These are phyloP conservation scores for Thaumetopoea pityocampa DNA, from an alignment of 1,140 invertebrate genomes.

Conservation along the genomic window DNA sequence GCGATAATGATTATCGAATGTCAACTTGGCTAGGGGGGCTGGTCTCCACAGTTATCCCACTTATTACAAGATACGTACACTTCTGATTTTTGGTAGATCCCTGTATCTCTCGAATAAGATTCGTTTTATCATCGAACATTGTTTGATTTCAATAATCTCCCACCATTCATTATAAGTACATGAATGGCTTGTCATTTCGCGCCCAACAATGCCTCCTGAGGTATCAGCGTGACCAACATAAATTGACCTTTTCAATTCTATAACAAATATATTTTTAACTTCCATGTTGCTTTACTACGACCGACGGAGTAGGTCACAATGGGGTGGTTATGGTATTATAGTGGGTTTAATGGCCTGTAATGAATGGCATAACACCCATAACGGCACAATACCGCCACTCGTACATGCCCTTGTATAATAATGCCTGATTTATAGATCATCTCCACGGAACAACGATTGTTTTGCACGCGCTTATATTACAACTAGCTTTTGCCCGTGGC, in stretches of 20 bases:
- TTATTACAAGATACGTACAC: too few species aligned
- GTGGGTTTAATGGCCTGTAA: constrained; percentile 72
- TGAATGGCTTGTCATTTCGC: constrained; percentile 66
- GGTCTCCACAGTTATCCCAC: too few species aligned
- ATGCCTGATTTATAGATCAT: constrained; percentile 63
- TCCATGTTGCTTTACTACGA: constrained; percentile 1
- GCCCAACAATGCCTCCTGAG: constrained; percentile 64
- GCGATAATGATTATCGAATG: too few species aligned
- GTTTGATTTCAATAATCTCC: constrained; percentile 51
- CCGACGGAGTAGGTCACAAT: constrained; percentile 29
- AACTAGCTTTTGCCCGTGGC: constrained; percentile 30
- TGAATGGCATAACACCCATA: constrained; percentile 73
- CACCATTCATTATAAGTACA: constrained; percentile 66
- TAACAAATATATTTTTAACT: constrained; percentile 26
- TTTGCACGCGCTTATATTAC: constrained; percentile 59
- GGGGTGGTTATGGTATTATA: constrained; percentile 48
- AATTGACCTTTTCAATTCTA: constrained; percentile 31
- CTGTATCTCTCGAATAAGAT: not conserved
- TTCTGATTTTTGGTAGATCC: too few species aligned
- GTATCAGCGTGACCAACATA: constrained; percentile 43
- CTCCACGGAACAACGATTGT: constrained; percentile 45
- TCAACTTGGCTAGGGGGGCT: too few species aligned
- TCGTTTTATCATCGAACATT: constrained; percentile 24
- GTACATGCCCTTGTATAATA: constrained; percentile 66
- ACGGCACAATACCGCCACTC: constrained; percentile 68